A percentile compares a stretch with the other conserved stretches of the same genome.
These are phyloP conservation scores for Ivindomyrus marchei DNA, from an alignment of 2,113 vertebrate species.

Conservation along the genomic window DNA sequence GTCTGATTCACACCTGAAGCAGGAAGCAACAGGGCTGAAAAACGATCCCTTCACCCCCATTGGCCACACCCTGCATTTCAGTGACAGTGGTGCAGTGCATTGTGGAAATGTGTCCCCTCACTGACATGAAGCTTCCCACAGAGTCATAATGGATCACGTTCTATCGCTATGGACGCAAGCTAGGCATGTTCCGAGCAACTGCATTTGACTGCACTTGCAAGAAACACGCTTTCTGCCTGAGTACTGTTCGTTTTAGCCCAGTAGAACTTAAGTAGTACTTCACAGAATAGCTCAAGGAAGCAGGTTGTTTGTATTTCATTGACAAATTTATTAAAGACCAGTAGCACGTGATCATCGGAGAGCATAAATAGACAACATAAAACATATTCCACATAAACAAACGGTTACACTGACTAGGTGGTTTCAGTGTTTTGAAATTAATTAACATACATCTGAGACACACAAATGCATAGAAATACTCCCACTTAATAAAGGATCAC, in stretches of 20 bases:
- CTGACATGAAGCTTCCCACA: neutral
- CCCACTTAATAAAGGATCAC: constrained; percentile 48
- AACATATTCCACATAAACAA: constrained; percentile 69
- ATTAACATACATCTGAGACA: constrained; percentile 58
- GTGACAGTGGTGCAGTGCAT: neutral
- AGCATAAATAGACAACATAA: constrained; percentile 92
- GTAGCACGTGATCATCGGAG: constrained; percentile 68
- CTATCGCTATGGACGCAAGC: neutral
- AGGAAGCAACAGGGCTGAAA: neutral
- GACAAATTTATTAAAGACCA: constrained; percentile 90
- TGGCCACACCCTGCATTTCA: neutral
- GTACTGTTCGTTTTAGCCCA: neutral
- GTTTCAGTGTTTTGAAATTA: constrained; percentile 45
- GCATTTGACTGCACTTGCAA: neutral
- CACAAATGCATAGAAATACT: constrained; percentile 60
- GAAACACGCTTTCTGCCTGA: neutral
- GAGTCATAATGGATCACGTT: neutral
- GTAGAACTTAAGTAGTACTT: constrained; percentile 22
- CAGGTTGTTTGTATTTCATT: constrained; percentile 54
- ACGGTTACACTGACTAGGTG: constrained; percentile 47
- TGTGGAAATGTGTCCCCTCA: neutral
- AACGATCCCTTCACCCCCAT: neutral
- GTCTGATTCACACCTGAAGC: neutral
- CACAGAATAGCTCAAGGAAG: constrained; percentile 12
- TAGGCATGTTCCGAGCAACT: neutral